Conservation (phyloP, 1,140 invertebrate species). For the Drusus annulatus region DNA sequence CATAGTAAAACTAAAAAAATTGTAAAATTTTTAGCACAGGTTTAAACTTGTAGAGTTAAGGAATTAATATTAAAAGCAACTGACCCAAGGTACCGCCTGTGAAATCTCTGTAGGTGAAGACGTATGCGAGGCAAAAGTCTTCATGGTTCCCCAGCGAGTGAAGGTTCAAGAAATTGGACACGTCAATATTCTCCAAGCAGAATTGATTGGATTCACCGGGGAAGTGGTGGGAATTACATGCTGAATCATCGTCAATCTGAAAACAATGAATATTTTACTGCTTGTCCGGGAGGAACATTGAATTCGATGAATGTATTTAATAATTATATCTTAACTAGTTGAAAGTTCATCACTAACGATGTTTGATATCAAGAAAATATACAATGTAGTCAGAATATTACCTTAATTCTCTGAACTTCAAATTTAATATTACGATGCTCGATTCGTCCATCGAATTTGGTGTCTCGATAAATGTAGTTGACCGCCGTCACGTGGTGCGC, state of each 20-base stretch:
- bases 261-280: conserved; percentile 28
- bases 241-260: conserved; percentile 88
- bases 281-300: neutral
- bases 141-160: conserved; percentile 98
- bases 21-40: too few relatives aligned
- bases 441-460: conserved; percentile 90
- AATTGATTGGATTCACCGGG: conserved; percentile 90
- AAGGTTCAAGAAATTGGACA: conserved; percentile 98
- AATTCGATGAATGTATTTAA: too few relatives aligned
- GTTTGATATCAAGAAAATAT: too few relatives aligned
- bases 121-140: conserved; percentile 98
- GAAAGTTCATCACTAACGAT: too few relatives aligned
- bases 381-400: conserved; percentile 61
- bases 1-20: too few relatives aligned
- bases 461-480: conserved; percentile 97
- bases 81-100: conserved; percentile 90
- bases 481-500: conserved; percentile 98
- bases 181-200: conserved; percentile 98
- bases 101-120: conserved; percentile 98
- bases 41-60: neutral
- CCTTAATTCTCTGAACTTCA: conserved; percentile 97
- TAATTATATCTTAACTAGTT: too few relatives aligned
- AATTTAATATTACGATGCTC: conserved; percentile 97
- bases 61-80: conserved; percentile 11
- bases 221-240: conserved; percentile 77